These are phyloP conservation scores for Orbicella faveolata DNA, from an alignment of 64 coral and sea anemone genomes.

Conservation along the genomic window DNA sequence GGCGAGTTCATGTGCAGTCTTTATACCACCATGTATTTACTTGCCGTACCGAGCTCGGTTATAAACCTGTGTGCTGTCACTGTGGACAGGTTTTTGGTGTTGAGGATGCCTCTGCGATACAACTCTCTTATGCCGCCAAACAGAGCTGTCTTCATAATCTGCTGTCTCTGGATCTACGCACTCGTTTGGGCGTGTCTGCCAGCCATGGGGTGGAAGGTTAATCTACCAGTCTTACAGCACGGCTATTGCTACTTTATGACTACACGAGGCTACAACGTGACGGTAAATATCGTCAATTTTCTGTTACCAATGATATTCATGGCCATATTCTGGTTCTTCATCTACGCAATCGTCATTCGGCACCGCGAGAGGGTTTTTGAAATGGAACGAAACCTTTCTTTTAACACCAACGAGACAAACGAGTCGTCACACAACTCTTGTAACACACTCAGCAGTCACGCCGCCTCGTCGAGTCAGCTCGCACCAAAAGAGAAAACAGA, in stretches of 20 bases:
- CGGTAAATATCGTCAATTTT: conserved; percentile 71
- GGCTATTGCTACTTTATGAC: conserved; percentile 28
- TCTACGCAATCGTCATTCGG: conserved; percentile 64
- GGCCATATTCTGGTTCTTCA: conserved; percentile 77
- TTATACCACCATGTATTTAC: conserved; percentile 76
- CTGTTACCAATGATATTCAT: conserved; percentile 83
- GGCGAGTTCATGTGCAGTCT: conserved; percentile 67
- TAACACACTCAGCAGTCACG: conserved; percentile 36
- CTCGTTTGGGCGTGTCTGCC: conserved; percentile 61
- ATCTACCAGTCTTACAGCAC: background rate
- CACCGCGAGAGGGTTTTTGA: conserved; percentile 63
- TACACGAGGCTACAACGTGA: conserved; percentile 45
- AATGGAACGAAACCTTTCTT: conserved; percentile 50
- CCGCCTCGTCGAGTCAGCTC: background rate
- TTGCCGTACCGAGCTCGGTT: conserved; percentile 68
- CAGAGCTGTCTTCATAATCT: conserved; percentile 43
- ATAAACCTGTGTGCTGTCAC: conserved; percentile 86
- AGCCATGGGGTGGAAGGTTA: conserved; percentile 48
- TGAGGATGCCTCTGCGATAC: conserved; percentile 76
- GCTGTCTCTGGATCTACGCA: conserved; percentile 65
- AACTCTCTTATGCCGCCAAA: conserved; percentile 61
- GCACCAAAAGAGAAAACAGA: conserved; percentile 17
- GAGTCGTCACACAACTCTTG: conserved; percentile 46
- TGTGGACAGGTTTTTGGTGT: conserved; percentile 75
- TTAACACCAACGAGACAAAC: conserved; percentile 43